Evolutionary conservation across 1,140 invertebrate species (phyloP).

Genomic region (Drosophila lowei): DNA sequence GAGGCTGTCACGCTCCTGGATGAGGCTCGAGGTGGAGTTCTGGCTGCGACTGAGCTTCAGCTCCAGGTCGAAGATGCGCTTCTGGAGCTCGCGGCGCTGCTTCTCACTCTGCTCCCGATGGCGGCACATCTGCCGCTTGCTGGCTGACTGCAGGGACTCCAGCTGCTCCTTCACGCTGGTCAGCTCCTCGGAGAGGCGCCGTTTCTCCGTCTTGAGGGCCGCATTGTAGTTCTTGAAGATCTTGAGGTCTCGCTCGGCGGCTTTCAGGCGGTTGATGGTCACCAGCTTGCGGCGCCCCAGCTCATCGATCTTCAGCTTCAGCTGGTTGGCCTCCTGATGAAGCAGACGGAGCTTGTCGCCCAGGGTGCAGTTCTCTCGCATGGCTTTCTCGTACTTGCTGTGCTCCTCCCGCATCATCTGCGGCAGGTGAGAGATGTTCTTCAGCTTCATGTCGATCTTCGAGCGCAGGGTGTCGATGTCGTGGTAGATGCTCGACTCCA

Average conservation of each 20-base stretch:
- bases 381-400: conserved; percentile 59
- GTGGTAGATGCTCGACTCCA: conserved; percentile 64
- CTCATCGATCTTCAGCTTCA: conserved; percentile 73
- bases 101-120: conserved; percentile 77
- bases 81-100: conserved; percentile 73
- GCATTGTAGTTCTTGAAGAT: conserved; percentile 79
- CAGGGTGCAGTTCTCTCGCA: conserved; percentile 67
- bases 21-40: conserved; percentile 69
- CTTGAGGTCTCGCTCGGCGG: conserved; percentile 72
- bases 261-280: conserved; percentile 67
- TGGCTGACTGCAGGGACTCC: conserved; percentile 56
- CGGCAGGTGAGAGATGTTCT: conserved; percentile 65
- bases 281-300: conserved; percentile 60
- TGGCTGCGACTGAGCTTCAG: conserved; percentile 73
- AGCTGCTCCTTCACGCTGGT: conserved; percentile 54
- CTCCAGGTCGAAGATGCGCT: conserved; percentile 72
- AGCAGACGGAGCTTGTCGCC: conserved; percentile 62
- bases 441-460: conserved; percentile 70
- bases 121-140: conserved; percentile 62
- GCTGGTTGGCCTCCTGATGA: conserved; percentile 61
- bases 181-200: conserved; percentile 56
- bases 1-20: conserved; percentile 73
- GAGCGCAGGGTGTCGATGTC: conserved; percentile 62
- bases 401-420: conserved; percentile 70
- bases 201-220: conserved; percentile 65